A percentile compares a stretch with the other conserved stretches of the same genome.
These are phyloP conservation scores for Zonotrichia albicollis DNA, from an alignment of 2,797 vertebrate species.

Conservation along the genomic window DNA sequence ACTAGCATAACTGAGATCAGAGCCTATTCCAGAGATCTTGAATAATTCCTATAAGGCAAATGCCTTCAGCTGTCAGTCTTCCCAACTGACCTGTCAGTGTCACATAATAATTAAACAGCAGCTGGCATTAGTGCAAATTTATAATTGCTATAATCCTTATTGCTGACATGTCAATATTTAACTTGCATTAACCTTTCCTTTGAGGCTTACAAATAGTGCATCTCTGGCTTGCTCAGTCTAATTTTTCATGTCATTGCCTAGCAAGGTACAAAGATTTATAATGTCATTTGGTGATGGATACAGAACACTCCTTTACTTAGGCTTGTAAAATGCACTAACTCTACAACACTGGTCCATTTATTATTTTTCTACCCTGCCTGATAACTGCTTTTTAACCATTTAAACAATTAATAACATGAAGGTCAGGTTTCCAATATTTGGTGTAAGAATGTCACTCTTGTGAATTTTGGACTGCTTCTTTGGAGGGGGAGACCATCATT, in stretches of 20 bases:
- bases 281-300: constrained; percentile 72
- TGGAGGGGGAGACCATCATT: neutral
- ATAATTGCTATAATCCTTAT: constrained; percentile 79
- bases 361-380: constrained; percentile 31
- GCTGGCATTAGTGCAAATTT: constrained; percentile 67
- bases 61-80: constrained; percentile 58
- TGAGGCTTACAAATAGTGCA: constrained; percentile 75
- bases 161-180: constrained; percentile 83
- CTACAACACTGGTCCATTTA: constrained; percentile 7
- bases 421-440: neutral
- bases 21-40: neutral
- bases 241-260: constrained; percentile 78
- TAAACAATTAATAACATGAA: neutral
- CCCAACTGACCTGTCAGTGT: constrained; percentile 64
- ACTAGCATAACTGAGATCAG: neutral
- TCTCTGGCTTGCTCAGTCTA: constrained; percentile 72
- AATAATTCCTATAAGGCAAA: constrained; percentile 41
- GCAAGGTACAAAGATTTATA: constrained; percentile 75
- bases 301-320: constrained; percentile 59
- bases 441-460: neutral
- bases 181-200: constrained; percentile 82
- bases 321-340: constrained; percentile 51
- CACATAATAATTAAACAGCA: constrained; percentile 71
- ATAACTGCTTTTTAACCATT: constrained; percentile 30
- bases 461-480: neutral